Conservation (phyloP, 2,888 invertebrate species). For the Pristionchus japonicus region DNA sequence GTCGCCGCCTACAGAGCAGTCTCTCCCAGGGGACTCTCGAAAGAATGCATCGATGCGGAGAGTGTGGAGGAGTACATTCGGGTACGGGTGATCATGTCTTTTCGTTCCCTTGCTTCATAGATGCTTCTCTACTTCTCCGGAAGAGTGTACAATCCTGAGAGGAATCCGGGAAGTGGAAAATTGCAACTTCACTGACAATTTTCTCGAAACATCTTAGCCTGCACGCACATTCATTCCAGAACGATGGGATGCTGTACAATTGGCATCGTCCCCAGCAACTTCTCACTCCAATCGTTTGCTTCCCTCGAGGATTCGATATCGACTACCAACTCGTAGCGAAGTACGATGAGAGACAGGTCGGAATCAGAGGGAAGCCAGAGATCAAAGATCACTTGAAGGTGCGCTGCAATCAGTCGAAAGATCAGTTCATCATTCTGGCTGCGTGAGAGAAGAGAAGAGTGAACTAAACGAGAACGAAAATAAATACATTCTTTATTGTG, state of each 20-base stretch:
- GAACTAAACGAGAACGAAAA: not conserved
- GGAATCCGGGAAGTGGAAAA: too few relatives aligned
- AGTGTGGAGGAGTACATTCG: not conserved
- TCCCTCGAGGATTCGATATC: not conserved
- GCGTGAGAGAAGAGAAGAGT: not conserved
- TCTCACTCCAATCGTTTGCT: not conserved
- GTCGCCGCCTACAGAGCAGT: not conserved
- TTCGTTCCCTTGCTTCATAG: not conserved
- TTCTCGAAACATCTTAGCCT: too few relatives aligned
- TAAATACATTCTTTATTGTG: not conserved
- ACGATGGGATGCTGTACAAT: not conserved
- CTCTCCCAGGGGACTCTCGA: not conserved
- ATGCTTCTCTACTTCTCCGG: not conserved
- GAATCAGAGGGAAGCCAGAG: not conserved
- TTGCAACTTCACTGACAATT: too few relatives aligned
- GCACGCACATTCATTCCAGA: too few relatives aligned
- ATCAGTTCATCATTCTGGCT: not conserved
- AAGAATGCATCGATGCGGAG: not conserved
- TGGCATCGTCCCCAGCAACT: not conserved
- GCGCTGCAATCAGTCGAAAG: not conserved
- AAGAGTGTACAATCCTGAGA: too few relatives aligned
- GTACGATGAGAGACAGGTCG: not conserved
- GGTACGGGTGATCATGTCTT: not conserved
- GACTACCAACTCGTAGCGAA: not conserved
- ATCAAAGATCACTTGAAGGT: not conserved